Base-by-base conservation (phyloP, 2,797 vertebrate species). In the Chelon labrosus region DNA sequence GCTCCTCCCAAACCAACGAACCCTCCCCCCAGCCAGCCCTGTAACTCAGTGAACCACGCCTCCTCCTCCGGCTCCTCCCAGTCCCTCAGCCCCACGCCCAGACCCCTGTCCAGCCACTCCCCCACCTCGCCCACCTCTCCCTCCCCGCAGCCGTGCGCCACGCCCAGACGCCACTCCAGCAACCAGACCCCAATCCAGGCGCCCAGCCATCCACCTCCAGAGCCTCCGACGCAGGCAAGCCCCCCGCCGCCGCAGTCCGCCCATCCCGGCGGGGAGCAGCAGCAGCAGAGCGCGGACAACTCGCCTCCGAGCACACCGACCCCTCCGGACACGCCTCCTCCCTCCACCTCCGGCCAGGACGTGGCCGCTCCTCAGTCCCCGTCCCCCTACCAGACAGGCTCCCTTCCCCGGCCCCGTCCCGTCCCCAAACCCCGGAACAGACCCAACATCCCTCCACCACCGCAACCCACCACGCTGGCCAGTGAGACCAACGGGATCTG, bases 1-100 rank as follows among this genome's bases (percentile, higher is more conserved):
- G 95, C 98, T 2, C 97, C 98, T n/a, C 98, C 98, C 1, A 99
- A 99, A 70, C 97, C 97, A 5, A 90, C 93, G 52, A 97, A 96
- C 91, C 96, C 95, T 1, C 96, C 96, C 0, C 96, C 96, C 0
- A 91, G 93, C 62, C 97, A 98, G 82, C 94, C 94, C 0, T 92
- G 88, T 52, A 92, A 82, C 81, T 94, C 94, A 25, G 83, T 86
- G 6, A 88, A 90, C 82, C 68, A 78, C 11, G 16, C 84, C 73
- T 41, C 92, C 7, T 88, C 93, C 12, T 85, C 91, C 0, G 81
- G 93, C 58, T 77, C 93, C 3, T 92, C 95, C 78, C 93, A 93
- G 39, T 89, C 94, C 4, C 91, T 95, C n/a, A 95, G 94, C 52
- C 85, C 96, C 46, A 93, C 93, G 14, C 90, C 94, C 52, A 96